Conservation (phyloP, 1,140 invertebrate genomes). For the Eriocheir sinensis region DNA sequence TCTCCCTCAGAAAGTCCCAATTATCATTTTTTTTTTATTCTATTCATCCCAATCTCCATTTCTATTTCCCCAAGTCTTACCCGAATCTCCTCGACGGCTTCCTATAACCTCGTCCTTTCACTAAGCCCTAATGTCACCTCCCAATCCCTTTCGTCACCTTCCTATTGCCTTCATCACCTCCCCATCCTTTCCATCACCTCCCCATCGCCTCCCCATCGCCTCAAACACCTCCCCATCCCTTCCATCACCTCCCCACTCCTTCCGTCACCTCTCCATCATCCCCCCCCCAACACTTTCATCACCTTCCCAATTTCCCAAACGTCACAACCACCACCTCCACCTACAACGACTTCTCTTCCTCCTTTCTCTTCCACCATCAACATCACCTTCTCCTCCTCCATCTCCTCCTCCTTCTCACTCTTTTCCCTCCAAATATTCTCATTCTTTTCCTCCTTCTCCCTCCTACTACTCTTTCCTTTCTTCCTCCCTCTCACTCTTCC, state of each 20-base stretch:
- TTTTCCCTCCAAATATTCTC: not conserved
- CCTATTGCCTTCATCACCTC: not conserved
- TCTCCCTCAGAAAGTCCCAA: too few relatives aligned
- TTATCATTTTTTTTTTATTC: too few relatives aligned
- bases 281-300: not conserved
- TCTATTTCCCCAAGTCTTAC: too few relatives aligned
- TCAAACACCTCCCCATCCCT: not conserved
- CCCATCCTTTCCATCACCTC: not conserved
- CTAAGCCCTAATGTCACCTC: too few relatives aligned
- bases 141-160: too few relatives aligned
- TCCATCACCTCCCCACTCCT: not conserved
- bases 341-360: not conserved
- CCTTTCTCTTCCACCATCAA: too few relatives aligned
- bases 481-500: not conserved
- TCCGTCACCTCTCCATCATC: too few relatives aligned
- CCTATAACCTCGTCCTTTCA: too few relatives aligned
- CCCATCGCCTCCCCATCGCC: not conserved
- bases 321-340: not conserved
- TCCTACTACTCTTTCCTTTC: not conserved
- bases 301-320: not conserved
- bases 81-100: too few relatives aligned
- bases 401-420: not conserved
- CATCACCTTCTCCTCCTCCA: not conserved
- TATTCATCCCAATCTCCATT: too few relatives aligned
- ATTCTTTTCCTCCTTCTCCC: not conserved